A percentile compares a stretch with the other conserved stretches of the same genome.
These are phyloP conservation scores for Micrasema minimum DNA, from an alignment of 1,140 invertebrate species.

Conservation along the genomic window DNA sequence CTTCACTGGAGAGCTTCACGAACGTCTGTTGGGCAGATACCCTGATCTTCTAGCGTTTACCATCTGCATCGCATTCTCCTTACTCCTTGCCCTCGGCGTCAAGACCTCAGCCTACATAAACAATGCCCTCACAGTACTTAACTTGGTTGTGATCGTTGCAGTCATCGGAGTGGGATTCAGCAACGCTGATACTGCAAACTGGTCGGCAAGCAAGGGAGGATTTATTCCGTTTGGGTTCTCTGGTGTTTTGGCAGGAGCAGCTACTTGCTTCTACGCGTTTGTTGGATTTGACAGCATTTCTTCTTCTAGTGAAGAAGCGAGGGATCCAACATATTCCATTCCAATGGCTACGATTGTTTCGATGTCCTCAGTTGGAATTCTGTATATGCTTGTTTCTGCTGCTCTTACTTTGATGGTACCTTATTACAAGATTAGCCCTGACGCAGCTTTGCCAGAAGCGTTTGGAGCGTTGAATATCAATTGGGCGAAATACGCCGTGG, in stretches of 20 bases:
- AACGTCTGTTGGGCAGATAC: constrained; percentile 76
- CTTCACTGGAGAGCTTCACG: constrained; percentile 77
- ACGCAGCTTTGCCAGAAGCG: constrained; percentile 86
- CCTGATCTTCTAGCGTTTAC: constrained; percentile 85
- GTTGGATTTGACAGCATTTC: constrained; percentile 89
- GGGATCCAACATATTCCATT: constrained; percentile 81
- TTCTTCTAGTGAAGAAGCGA: constrained; percentile 87
- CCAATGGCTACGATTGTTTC: constrained; percentile 84
- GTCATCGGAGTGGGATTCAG: constrained; percentile 83
- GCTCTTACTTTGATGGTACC: constrained; percentile 88
- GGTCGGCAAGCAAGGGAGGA: constrained; percentile 78
- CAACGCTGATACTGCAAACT: constrained; percentile 83
- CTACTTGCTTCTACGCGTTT: constrained; percentile 91
- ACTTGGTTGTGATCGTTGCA: constrained; percentile 78
- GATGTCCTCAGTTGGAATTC: constrained; percentile 80
- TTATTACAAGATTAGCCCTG: constrained; percentile 77
- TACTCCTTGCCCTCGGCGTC: constrained; percentile 81
- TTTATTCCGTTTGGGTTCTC: constrained; percentile 85
- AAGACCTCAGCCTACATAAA: constrained; percentile 89
- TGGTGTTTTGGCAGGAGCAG: constrained; percentile 83
- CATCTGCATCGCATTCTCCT: constrained; percentile 78
- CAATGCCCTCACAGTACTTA: constrained; percentile 81
- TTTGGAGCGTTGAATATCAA: constrained; percentile 77
- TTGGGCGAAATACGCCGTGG: constrained; percentile 90
- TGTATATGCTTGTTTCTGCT: constrained; percentile 84